Evolutionary conservation across 2,113 vertebrate genomes (phyloP).

Genomic region (Mobula birostris): DNA sequence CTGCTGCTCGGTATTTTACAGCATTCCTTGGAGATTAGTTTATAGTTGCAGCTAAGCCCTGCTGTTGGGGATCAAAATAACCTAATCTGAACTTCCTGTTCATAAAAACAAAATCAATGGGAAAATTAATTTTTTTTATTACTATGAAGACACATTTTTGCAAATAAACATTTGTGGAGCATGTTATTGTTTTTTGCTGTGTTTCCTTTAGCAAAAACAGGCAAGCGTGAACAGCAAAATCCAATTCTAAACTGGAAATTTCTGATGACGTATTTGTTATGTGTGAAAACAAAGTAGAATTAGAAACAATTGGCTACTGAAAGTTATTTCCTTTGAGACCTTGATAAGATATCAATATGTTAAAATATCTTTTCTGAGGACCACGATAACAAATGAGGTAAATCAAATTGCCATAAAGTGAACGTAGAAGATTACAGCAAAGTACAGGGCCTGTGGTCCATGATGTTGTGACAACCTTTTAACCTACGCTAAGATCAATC

Average conservation of each 20-base stretch:
- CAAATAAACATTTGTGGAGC: slow-evolving; percentile 29
- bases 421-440: too few relatives aligned
- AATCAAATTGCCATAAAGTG: neutral
- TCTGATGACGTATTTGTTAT: neutral
- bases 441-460: too few relatives aligned
- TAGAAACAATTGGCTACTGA: neutral
- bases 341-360: neutral
- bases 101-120: slow-evolving; percentile 24
- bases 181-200: neutral
- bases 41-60: slow-evolving; percentile 25
- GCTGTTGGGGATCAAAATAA: slow-evolving; percentile 31
- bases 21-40: slow-evolving; percentile 30
- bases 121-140: slow-evolving; percentile 34
- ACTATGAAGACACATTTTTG: slow-evolving; percentile 4
- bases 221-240: neutral
- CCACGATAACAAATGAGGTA: neutral
- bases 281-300: slow-evolving; percentile 24
- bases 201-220: neutral
- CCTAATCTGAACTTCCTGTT: slow-evolving; percentile 33
- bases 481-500: too few relatives aligned
- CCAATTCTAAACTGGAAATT: neutral
- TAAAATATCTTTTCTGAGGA: slow-evolving; percentile 27
- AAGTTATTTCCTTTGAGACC: neutral
- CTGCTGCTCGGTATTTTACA: slow-evolving; percentile 27
- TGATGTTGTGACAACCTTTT: too few relatives aligned